These are phyloP conservation scores for Hartigia nigra DNA, from an alignment of 2,888 invertebrate species.

Conservation along the genomic window DNA sequence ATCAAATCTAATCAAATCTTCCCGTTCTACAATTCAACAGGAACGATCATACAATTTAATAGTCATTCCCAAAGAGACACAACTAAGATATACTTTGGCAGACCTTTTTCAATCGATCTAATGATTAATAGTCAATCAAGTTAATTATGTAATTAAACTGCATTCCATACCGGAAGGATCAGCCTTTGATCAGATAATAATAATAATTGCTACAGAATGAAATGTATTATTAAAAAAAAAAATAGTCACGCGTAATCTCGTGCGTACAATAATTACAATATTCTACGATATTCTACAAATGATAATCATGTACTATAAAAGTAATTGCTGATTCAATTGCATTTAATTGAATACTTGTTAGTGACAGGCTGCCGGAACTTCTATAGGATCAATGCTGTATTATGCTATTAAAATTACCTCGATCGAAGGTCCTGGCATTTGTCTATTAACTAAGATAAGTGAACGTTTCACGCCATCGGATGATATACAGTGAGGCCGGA, in stretches of 20 bases:
- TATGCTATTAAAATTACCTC: constrained; percentile 70
- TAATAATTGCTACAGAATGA: background rate
- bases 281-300: background rate
- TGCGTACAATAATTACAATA: background rate
- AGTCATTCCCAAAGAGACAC: background rate
- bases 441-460: constrained; percentile 83
- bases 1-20: background rate
- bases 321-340: background rate
- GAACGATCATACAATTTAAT: background rate
- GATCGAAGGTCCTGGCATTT: constrained; percentile 87
- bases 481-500: constrained; percentile 82
- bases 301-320: background rate
- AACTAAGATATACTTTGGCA: background rate
- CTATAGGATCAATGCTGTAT: background rate
- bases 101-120: background rate
- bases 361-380: background rate
- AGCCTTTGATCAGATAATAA: background rate
- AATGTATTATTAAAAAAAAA: background rate
- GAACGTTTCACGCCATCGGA: constrained; percentile 84
- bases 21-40: background rate
- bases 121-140: background rate
- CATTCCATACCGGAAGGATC: background rate
- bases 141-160: background rate
- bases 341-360: background rate
- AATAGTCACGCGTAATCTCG: background rate